Conservation (phyloP, 2,113 vertebrate genomes). For the Indicator maculatus region DNA sequence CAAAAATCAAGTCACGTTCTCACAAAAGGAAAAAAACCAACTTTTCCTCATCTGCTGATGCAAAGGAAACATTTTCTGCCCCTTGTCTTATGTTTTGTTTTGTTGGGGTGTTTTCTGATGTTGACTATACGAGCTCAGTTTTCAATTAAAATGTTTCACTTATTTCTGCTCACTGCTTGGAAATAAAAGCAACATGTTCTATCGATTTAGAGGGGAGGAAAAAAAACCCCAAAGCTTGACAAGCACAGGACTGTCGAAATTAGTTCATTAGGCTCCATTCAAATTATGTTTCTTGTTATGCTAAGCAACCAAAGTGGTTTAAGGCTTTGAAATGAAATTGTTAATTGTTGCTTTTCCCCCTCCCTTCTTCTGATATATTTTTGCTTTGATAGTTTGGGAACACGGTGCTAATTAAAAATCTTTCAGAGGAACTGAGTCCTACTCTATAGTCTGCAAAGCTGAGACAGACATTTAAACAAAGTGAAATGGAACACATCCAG, state of each 20-base stretch:
- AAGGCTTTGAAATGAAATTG: slow-evolving; percentile 28
- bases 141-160: slow-evolving; percentile 56
- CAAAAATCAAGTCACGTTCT: neutral
- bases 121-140: neutral
- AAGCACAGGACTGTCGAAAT: slow-evolving; percentile 13
- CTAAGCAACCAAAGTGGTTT: slow-evolving; percentile 27
- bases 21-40: neutral
- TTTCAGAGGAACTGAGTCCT: slow-evolving; percentile 57
- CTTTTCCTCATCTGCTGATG: slow-evolving; percentile 1
- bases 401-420: slow-evolving; percentile 55
- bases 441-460: neutral
- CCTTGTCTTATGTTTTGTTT: neutral
- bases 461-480: slow-evolving; percentile 61
- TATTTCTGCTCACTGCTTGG: slow-evolving; percentile 11
- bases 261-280: slow-evolving; percentile 31
- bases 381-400: slow-evolving; percentile 58
- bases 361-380: neutral
- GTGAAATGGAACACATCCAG: slow-evolving; percentile 44
- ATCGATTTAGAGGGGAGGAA: neutral
- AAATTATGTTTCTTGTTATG: slow-evolving; percentile 10
- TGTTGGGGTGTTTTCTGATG: neutral
- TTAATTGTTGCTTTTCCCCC: neutral
- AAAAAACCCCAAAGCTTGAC: neutral
- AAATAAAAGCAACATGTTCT: slow-evolving; percentile 26
- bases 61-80: slow-evolving; percentile 5